Evolutionary conservation across 2,888 invertebrate species (phyloP).

Genomic region (Pollenia amentaria): DNA sequence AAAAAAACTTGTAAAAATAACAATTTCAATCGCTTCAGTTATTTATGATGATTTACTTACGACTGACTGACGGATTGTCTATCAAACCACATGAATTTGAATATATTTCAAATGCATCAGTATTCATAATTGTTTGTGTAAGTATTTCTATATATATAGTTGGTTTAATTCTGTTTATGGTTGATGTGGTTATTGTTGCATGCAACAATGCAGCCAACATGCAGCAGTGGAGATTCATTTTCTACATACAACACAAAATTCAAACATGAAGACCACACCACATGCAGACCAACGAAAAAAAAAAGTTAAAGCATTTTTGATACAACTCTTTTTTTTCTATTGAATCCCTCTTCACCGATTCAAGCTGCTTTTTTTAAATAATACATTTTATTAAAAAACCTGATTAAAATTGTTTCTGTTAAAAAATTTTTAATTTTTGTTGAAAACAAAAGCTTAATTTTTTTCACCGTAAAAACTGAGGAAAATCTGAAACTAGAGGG

Average conservation of each 20-base stretch:
- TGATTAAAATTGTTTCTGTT: background rate
- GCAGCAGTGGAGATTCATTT: slow-evolving; percentile 42
- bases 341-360: slow-evolving; percentile 17
- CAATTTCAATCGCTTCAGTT: slow-evolving; percentile 67
- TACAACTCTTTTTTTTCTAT: slow-evolving; percentile 34
- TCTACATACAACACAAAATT: slow-evolving; percentile 33
- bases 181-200: slow-evolving; percentile 69
- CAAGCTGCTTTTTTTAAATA: slow-evolving; percentile 24
- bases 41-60: slow-evolving; percentile 54
- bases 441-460: slow-evolving; percentile 46
- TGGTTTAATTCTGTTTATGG: slow-evolving; percentile 53
- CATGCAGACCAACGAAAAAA: slow-evolving; percentile 25
- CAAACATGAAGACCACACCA: slow-evolving; percentile 55
- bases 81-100: slow-evolving; percentile 62
- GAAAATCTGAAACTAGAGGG: background rate
- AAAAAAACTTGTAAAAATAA: slow-evolving; percentile 6
- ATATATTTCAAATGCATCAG: slow-evolving; percentile 50
- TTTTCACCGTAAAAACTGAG: slow-evolving; percentile 30
- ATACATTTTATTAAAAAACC: slow-evolving; percentile 12
- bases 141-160: slow-evolving; percentile 16
- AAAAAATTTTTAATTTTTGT: slow-evolving; percentile 1
- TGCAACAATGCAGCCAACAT: slow-evolving; percentile 50
- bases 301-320: slow-evolving; percentile 20
- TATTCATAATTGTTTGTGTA: slow-evolving; percentile 1
- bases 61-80: slow-evolving; percentile 48